Base-by-base conservation (phyloP, 1,140 invertebrate genomes). In the Euwallacea fornicatus region DNA sequence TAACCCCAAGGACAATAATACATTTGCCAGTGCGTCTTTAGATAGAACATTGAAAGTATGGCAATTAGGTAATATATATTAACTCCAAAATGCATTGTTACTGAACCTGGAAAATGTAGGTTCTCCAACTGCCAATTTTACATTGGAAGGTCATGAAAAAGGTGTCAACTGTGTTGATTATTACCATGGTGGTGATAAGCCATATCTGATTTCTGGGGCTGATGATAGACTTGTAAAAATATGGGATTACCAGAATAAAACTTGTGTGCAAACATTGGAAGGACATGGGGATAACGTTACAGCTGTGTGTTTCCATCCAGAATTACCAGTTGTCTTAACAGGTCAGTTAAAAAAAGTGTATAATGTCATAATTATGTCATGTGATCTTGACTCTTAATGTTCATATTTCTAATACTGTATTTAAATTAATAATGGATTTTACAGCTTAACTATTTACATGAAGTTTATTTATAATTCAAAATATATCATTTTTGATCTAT, bases 231-330 rank as follows among this genome's bases (percentile, higher is more conserved):
- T 95, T 0, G 96, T 99, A 0, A 99, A 99, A 84, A 99, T 99
- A 74, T 99, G 98, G 98, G 98, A 99, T 81, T 99, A 99, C 82
- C 93, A 98, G 81, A 99, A 99, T 82, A 99, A 99, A 84, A 99
- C 96, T 0, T 99, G 98, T 83, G 98, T 99, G 0, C 97, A 99
- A 81, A 99, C 97, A 0, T 83, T 99, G 16, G 97, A 99, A 82
- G 97, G 90, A 7, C 98, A 99, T 84, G 91, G 94, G 0, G 94
- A 98, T 77, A 99, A 99, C 81, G 95, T 99, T 61, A 94, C 96
- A 0, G 87, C 88, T 54, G 93, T 95, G 0, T 92, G 88, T 69
- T 99, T 99, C 83, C 98, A 99, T 84, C 97, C 98, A 0, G 97
- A 99, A 81, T 82, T 99, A 60, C 98, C 98, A 0, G 96, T 99